phyloP scores from a whole-genome alignment of 2,797 vertebrate species.

The Lagorchestes hirsutus region DNA sequence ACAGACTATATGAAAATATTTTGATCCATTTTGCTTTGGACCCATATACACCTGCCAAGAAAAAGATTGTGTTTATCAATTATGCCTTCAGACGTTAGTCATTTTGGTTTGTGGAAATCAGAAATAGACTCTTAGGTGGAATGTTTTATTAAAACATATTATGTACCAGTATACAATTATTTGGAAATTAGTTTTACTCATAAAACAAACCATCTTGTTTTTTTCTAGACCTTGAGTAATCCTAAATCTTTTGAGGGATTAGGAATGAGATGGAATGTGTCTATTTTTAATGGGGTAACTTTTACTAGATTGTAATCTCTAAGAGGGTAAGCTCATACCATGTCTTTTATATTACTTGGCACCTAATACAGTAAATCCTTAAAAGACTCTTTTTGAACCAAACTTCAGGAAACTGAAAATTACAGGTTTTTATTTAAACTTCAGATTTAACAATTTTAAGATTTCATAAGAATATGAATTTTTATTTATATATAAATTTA shows the following conservation, averaged over 20 bases:
- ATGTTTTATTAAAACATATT: constrained; percentile 47
- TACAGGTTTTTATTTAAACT: constrained; percentile 41
- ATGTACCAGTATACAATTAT: constrained; percentile 46
- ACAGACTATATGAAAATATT: constrained; percentile 17
- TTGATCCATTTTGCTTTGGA: constrained; percentile 1
- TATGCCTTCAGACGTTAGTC: constrained; percentile 41
- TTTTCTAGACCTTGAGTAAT: constrained; percentile 22
- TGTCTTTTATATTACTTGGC: neutral
- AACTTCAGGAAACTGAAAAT: constrained; percentile 35
- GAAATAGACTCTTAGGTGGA: constrained; percentile 38
- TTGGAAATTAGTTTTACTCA: constrained; percentile 48
- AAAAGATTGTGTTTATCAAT: constrained; percentile 27
- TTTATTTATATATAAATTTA: neutral
- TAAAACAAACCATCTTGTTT: constrained; percentile 36
- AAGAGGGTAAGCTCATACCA: neutral
- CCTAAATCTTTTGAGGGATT: constrained; percentile 14
- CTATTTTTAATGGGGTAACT: constrained; percentile 13
- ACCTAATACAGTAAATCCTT: neutral
- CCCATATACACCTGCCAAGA: neutral
- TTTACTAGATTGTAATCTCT: neutral
- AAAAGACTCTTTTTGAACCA: neutral
- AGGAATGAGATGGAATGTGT: constrained; percentile 1
- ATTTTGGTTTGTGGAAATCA: constrained; percentile 53
- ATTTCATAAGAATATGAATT: neutral
- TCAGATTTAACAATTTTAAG: neutral